phyloP scores from a whole-genome alignment of 2,113 vertebrate species.

The Ctenodactylus gundi region DNA sequence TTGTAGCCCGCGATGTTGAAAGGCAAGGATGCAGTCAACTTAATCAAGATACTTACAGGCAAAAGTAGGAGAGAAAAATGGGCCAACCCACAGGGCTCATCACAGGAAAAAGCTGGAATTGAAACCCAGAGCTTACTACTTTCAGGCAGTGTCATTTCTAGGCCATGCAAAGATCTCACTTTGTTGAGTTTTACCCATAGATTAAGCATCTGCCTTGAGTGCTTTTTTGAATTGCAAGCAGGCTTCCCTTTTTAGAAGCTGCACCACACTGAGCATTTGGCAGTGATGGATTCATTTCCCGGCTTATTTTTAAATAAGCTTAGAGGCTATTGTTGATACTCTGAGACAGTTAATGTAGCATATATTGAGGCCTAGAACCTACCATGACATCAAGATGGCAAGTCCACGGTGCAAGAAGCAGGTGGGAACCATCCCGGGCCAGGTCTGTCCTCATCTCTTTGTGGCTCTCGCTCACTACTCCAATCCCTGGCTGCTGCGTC shows the following conservation, averaged over 20 bases:
- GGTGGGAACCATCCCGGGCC: fast-evolving
- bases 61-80: background rate
- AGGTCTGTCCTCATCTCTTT: background rate
- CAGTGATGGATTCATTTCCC: conserved; percentile 29
- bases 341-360: background rate
- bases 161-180: background rate
- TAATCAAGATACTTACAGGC: background rate
- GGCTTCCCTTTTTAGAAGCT: conserved; percentile 50
- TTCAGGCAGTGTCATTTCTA: background rate
- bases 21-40: background rate
- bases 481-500: background rate
- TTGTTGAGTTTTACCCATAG: background rate
- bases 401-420: background rate
- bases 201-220: background rate
- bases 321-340: background rate
- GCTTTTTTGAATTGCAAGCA: conserved; percentile 42
- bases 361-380: background rate
- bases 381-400: background rate
- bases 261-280: conserved; percentile 36
- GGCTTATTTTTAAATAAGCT: conserved; percentile 47
- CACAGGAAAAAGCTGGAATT: no score
- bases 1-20: background rate
- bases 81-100: background rate
- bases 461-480: background rate
- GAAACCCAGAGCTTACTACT: background rate